Evolutionary conservation across 1,140 invertebrate genomes (phyloP).

Genomic region (Nasonia vitripennis): DNA sequence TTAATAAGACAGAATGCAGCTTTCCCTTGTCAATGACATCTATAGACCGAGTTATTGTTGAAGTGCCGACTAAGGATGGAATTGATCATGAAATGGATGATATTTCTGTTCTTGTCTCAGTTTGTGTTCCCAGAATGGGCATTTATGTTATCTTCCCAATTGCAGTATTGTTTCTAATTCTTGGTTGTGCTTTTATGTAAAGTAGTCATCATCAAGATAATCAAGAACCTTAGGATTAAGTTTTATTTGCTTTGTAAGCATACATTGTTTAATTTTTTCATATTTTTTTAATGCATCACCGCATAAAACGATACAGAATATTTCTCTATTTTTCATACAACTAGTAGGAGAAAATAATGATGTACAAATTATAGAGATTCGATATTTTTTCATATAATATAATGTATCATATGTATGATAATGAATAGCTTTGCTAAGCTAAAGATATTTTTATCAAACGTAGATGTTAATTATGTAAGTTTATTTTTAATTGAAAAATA

Average conservation of each 20-base stretch:
- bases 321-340: background rate
- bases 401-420: background rate
- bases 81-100: conserved; percentile 83
- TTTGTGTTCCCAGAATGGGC: conserved; percentile 84
- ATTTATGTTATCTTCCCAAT: conserved; percentile 88
- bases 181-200: conserved; percentile 83
- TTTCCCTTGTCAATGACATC: conserved; percentile 83
- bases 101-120: conserved; percentile 81
- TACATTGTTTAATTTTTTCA: background rate
- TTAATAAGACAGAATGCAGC: conserved; percentile 85
- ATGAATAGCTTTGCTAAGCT: background rate
- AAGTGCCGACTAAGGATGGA: conserved; percentile 86
- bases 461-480: background rate
- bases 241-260: conserved; percentile 3
- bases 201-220: conserved; percentile 20
- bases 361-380: background rate
- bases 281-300: background rate
- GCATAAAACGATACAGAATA: background rate
- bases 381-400: conserved; percentile 7
- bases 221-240: background rate
- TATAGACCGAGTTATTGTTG: conserved; percentile 85
- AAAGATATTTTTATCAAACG: background rate
- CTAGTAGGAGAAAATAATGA: background rate
- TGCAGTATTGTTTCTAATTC: conserved; percentile 82
- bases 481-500: background rate